phyloP scores from a whole-genome alignment of 2,113 vertebrate species.

The Sakesphorus luctuosus region DNA sequence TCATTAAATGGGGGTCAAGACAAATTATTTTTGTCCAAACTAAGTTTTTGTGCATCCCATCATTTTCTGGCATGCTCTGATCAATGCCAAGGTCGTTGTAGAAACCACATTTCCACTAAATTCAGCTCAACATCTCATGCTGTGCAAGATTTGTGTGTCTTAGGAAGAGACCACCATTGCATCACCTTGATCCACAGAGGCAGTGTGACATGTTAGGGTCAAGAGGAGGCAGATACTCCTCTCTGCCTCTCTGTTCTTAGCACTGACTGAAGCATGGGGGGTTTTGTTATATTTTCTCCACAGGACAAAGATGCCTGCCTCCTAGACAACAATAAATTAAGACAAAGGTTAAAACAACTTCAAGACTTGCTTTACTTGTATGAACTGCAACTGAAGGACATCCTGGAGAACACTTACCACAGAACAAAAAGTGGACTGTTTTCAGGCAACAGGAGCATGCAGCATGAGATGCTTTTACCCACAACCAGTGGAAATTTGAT shows the following conservation, averaged over 20 bases:
- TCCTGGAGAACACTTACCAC: constrained; percentile 77
- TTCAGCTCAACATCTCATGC: not conserved
- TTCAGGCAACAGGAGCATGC: not conserved
- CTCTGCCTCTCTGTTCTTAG: not conserved
- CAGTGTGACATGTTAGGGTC: not conserved
- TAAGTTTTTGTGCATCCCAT: not conserved
- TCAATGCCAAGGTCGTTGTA: not conserved
- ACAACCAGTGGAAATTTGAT: constrained; percentile 81
- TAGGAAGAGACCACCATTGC: not conserved
- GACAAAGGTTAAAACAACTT: constrained; percentile 76
- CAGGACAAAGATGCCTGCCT: constrained; percentile 77
- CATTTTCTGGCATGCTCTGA: not conserved
- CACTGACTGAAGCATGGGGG: not conserved
- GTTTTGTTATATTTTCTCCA: not conserved
- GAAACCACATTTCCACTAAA: not conserved
- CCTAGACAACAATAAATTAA: constrained; percentile 77
- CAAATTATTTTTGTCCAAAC: not conserved
- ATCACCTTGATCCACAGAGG: not conserved
- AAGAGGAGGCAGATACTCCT: not conserved
- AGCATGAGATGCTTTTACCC: constrained; percentile 16
- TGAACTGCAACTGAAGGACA: constrained; percentile 79
- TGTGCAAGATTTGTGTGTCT: not conserved
- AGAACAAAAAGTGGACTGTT: constrained; percentile 62
- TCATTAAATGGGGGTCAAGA: not conserved
- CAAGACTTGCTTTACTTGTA: constrained; percentile 78